Base-by-base conservation (phyloP, 2,888 invertebrate genomes). In the Xanthorhoe designata region DNA sequence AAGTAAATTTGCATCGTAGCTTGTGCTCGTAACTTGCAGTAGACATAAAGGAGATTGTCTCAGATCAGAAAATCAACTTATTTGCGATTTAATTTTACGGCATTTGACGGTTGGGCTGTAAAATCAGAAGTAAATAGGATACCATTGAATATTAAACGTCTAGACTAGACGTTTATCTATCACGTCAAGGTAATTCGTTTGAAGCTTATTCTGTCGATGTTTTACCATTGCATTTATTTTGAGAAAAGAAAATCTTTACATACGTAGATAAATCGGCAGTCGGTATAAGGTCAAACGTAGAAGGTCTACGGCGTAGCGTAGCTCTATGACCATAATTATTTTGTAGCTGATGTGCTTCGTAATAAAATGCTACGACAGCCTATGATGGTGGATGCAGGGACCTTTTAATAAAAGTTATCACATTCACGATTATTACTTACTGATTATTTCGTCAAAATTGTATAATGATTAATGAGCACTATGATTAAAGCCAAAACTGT, bases 381-480 rank as follows among this genome's bases (percentile, higher is more conserved):
- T n/a, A 3, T 42, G 15, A 47, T 47, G 15, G n/a, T 7, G 17
- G 19, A 29, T 15, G 57, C 15, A 17, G 35, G 9, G 13, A 52
- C n/a, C n/a, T 57, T 53, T 29, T 17, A 38, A 53, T 66, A 50
- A 66, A 66, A 49, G 57, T 15, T 45, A 29, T 58, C 18, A 6
- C 7, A 4, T 52, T 62, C 32, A 58, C 50, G 59, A 35, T 32
- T 61, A 50, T 61, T 51, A 59, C n/a, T 24, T 24, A 24, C 50
- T 49, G 45, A 66, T 59, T 54, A 59, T 51, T 32, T 38, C 57
- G 18, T 61, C 57, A 66, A 60, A 66, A 69, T 54, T 63, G 63
- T 0, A 13, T 42, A 2, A 42, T 42, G 73, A 73, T 73, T 73
- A 73, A 73, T 71, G 64, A 55, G 45, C 18, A 47, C 56, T 54